Percentiles rank a stretch among this genome's conserved stretches.
phyloP scores from a whole-genome alignment of 2,888 invertebrate species.

The Thecophora atra region DNA sequence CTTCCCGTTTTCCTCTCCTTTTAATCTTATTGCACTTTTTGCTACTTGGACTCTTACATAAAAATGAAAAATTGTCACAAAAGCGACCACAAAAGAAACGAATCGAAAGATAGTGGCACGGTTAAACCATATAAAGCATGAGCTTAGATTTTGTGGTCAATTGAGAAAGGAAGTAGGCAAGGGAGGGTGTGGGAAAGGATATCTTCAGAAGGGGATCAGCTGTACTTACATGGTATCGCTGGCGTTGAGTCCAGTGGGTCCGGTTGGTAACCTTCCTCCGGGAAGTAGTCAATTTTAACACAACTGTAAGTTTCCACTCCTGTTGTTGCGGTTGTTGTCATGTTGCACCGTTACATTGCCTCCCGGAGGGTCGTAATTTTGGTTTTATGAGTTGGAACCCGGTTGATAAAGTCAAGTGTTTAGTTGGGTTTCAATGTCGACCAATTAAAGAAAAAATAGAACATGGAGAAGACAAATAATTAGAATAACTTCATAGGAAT shows the following conservation, averaged over 20 bases:
- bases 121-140: neutral
- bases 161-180: neutral
- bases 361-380: constrained; percentile 30
- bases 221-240: constrained; percentile 93
- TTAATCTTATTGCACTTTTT: neutral
- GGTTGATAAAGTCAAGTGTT: neutral
- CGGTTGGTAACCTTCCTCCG: constrained; percentile 84
- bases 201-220: neutral
- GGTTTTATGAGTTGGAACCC: constrained; percentile 28
- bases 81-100: neutral
- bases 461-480: constrained; percentile 6
- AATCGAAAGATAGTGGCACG: neutral
- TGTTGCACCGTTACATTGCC: constrained; percentile 43
- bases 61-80: constrained; percentile 26
- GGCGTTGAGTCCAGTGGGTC: constrained; percentile 91
- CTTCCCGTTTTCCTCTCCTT: neutral
- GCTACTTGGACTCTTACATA: neutral
- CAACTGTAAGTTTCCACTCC: constrained; percentile 68
- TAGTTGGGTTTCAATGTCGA: neutral
- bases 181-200: too few species aligned
- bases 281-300: constrained; percentile 87
- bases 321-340: constrained; percentile 40
- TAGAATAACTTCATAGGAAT: neutral
- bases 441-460: neutral
- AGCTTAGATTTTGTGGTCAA: neutral